A percentile compares a stretch with the other conserved stretches of the same genome.
phyloP scores from a whole-genome alignment of 2,888 invertebrate species.

The Noctua janthina region DNA sequence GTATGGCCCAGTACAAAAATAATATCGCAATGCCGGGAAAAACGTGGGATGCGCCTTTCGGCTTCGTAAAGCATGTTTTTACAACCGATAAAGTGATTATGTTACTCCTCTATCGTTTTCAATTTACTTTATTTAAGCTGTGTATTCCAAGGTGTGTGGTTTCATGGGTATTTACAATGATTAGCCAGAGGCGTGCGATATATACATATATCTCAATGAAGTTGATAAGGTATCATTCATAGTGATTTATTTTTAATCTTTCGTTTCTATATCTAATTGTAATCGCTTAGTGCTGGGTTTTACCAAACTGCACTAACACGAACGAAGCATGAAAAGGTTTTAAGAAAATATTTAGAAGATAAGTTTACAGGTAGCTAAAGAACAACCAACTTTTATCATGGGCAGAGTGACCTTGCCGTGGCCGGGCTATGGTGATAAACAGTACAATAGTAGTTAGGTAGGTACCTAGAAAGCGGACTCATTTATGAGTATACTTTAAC shows the following conservation, averaged over 20 bases:
- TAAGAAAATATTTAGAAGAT: too few relatives aligned
- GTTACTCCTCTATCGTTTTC: background rate
- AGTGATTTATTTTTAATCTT: constrained; percentile 43
- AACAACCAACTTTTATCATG: too few relatives aligned
- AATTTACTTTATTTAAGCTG: background rate
- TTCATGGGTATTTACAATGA: constrained; percentile 16
- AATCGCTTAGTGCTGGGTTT: constrained; percentile 4
- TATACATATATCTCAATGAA: constrained; percentile 36
- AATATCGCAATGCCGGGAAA: background rate
- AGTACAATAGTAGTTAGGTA: too few relatives aligned
- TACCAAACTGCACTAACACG: constrained; percentile 6
- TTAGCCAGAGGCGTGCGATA: constrained; percentile 26
- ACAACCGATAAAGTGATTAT: background rate
- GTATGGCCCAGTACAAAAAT: background rate
- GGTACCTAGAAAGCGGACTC: too few relatives aligned
- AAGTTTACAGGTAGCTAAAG: too few relatives aligned
- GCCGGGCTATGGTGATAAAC: too few relatives aligned
- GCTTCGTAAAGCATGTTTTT: background rate
- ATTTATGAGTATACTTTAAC: too few relatives aligned
- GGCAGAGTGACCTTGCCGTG: too few relatives aligned
- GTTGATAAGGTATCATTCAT: constrained; percentile 34
- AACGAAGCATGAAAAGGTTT: background rate
- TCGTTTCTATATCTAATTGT: constrained; percentile 13
- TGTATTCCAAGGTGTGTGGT: constrained; percentile 18
- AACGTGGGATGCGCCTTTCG: background rate